Evolutionary conservation across 1,140 invertebrate species (phyloP).

Genomic region (Dendrolimus kikuchii): DNA sequence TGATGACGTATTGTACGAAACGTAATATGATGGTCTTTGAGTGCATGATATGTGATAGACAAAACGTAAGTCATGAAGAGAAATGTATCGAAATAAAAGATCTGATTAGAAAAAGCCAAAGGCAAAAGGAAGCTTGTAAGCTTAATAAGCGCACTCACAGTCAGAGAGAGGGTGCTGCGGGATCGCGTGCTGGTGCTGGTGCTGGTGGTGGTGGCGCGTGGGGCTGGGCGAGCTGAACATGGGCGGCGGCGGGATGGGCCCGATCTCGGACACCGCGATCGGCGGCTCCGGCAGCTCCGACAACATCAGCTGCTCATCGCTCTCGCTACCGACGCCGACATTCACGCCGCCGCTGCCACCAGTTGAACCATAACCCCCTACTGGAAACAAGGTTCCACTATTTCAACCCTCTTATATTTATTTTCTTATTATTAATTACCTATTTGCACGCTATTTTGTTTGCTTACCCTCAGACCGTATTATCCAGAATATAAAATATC

Average conservation of each 20-base stretch:
- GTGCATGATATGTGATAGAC: too few species aligned
- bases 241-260: slow-evolving; percentile 94
- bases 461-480: too few species aligned
- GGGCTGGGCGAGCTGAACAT: slow-evolving; percentile 95
- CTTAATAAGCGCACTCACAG: slow-evolving; percentile 42
- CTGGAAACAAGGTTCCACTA: slow-evolving; percentile 19
- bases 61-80: too few species aligned
- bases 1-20: too few species aligned
- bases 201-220: slow-evolving; percentile 72
- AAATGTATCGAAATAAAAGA: too few species aligned
- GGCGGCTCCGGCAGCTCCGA: slow-evolving; percentile 92
- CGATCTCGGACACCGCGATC: slow-evolving; percentile 92
- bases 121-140: too few species aligned
- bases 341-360: slow-evolving; percentile 37
- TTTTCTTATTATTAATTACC: too few species aligned
- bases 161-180: slow-evolving; percentile 59
- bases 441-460: neutral
- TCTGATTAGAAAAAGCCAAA: too few species aligned
- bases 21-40: too few species aligned
- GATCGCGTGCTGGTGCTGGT: slow-evolving; percentile 31
- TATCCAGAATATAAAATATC: too few species aligned
- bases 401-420: too few species aligned
- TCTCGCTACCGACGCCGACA: slow-evolving; percentile 46
- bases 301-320: slow-evolving; percentile 76
- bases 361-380: slow-evolving; percentile 38